These are phyloP conservation scores for Nannobrachium achirus DNA, from an alignment of 2,113 vertebrate genomes.

Conservation along the genomic window DNA sequence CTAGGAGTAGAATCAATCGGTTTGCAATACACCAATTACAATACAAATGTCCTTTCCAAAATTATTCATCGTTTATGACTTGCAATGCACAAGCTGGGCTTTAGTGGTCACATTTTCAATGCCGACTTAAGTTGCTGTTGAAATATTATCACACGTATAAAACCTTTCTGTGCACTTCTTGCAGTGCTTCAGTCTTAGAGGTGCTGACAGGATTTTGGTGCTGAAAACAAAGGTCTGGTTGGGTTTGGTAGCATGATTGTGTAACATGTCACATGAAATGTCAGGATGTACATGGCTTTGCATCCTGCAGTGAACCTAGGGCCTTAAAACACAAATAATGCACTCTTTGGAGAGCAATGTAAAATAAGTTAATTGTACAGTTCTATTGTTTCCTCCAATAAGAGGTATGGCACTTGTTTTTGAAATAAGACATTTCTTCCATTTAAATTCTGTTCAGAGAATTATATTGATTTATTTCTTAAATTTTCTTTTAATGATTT, in stretches of 20 bases:
- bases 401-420: slow-evolving; percentile 17
- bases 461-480: neutral
- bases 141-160: too few relatives aligned
- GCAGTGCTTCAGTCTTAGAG: too few relatives aligned
- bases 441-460: neutral
- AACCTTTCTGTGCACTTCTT: too few relatives aligned
- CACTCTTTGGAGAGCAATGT: neutral
- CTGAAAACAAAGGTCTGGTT: neutral
- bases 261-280: neutral
- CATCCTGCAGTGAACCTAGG: neutral
- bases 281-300: neutral
- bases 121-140: too few relatives aligned
- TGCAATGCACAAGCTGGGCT: slow-evolving; percentile 2
- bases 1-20: neutral
- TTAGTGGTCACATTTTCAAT: neutral
- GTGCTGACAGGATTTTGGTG: neutral
- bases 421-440: slow-evolving; percentile 2
- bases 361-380: neutral
- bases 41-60: neutral
- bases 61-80: slow-evolving; percentile 1
- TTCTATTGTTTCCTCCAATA: neutral
- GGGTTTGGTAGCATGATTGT: slow-evolving; percentile 7
- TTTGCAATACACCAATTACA: neutral
- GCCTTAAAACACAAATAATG: neutral
- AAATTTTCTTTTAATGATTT: slow-evolving; percentile 19